Conservation (phyloP, 2,113 vertebrate species). For the Carassius auratus region DNA sequence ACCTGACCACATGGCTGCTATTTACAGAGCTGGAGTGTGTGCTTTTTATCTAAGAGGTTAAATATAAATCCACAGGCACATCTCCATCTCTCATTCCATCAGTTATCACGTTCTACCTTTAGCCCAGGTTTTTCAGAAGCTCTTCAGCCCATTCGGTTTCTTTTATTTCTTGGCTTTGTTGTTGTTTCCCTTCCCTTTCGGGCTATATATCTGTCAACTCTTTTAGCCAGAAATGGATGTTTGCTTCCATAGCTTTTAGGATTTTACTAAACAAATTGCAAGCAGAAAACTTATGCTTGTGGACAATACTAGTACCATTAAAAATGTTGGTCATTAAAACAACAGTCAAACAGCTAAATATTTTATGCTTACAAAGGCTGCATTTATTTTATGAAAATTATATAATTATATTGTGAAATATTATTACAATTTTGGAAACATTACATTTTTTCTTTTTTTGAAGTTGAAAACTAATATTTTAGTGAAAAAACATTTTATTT, state of each 20-base stretch:
- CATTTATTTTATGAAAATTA: neutral
- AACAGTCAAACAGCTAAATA: no score
- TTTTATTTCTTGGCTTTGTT: neutral
- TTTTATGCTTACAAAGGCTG: neutral
- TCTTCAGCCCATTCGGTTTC: constrained; percentile 39
- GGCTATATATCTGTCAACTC: neutral
- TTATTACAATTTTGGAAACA: no score
- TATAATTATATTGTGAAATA: no score
- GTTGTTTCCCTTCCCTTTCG: neutral
- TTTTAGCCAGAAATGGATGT: neutral
- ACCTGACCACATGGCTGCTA: constrained; percentile 34
- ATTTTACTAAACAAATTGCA: neutral
- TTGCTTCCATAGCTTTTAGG: neutral
- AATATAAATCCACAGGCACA: constrained; percentile 5
- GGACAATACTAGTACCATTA: neutral
- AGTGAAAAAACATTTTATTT: no score
- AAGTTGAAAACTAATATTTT: no score
- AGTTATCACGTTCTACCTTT: constrained; percentile 15
- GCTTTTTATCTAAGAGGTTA: constrained; percentile 47
- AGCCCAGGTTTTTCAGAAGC: neutral
- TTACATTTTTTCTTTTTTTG: no score
- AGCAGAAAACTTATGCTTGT: neutral
- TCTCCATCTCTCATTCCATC: neutral
- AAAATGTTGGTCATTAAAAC: no score
- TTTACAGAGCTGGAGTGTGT: constrained; percentile 43